Base-by-base conservation (phyloP, 2,888 invertebrate genomes). In the Chymomyza procnemis region DNA sequence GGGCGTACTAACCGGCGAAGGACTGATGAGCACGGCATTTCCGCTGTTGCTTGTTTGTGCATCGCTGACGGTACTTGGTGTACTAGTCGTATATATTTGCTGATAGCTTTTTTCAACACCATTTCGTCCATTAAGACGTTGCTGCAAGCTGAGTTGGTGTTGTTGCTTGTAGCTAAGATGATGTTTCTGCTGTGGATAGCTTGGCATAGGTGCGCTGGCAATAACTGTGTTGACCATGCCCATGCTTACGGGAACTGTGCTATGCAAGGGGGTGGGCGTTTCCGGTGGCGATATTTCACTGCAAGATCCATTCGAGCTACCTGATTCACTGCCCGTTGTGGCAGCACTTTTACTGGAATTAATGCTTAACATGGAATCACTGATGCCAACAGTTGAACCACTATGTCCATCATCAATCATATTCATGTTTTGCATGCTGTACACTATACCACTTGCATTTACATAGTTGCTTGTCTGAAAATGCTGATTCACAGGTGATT, bases 281-380 rank as follows among this genome's bases (percentile, higher is more conserved):
- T 91, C 91, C 47, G 91, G 90, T 55, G 91, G 91, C 60, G 91
- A 89, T 69, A 88, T 84, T 59, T 91, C 91, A 21, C 90, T 90
- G 14, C 88, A 88, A n/a, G 91, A 91, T 22, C 90, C 90, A 74
- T 90, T 88, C n/a, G 91, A 90, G 70, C 91, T 91, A 30, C 90
- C 90, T 2, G 91, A 90, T 75, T 91, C 91, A 71, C 91, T 91
- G 41, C 89, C 90, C 6, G 82, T 82, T 19, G 84, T 78, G 5
- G 86, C 70, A 12, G 83, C 76, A 71, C 88, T 89, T 71, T 90
- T 90, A 67, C 84, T 88, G 16, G 88, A 88, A 75, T 87, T 87
- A 64, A 87, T 88, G 55, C 76, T 75, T 46, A 83, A 70, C 69
- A 85, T 79, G 22, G 75, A 73, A 12, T 71, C 72, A 19, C 72